phyloP scores from a whole-genome alignment of 2,888 invertebrate species.

The Stegana nigrithorax region DNA sequence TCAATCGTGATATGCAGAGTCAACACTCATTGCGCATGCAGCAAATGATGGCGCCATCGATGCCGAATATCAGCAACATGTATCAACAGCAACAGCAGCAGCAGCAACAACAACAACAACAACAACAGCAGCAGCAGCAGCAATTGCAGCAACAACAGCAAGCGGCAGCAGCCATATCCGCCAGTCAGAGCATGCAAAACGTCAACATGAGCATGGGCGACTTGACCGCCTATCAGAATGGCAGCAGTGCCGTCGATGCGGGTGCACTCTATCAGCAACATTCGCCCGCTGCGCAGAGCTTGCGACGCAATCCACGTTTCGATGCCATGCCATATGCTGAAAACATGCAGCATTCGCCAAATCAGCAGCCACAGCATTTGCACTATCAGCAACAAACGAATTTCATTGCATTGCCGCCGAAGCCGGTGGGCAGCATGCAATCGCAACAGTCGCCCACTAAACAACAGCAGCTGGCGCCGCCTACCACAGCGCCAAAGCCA shows the following conservation, averaged over 20 bases:
- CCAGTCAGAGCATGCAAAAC: slow-evolving; percentile 69
- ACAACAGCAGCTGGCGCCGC: slow-evolving; percentile 63
- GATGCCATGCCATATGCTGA: slow-evolving; percentile 36
- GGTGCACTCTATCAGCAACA: slow-evolving; percentile 47
- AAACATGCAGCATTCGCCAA: slow-evolving; percentile 31
- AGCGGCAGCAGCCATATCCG: slow-evolving; percentile 43
- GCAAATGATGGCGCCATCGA: slow-evolving; percentile 68
- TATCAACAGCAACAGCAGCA: slow-evolving; percentile 57
- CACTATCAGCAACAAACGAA: slow-evolving; percentile 67
- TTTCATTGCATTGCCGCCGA: slow-evolving; percentile 60
- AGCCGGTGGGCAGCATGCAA: slow-evolving; percentile 51
- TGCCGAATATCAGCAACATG: slow-evolving; percentile 68
- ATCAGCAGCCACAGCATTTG: slow-evolving; percentile 58
- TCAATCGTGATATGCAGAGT: slow-evolving; percentile 57
- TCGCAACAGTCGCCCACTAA: slow-evolving; percentile 64
- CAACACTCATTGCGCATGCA: slow-evolving; percentile 65
- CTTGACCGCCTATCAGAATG: slow-evolving; percentile 45
- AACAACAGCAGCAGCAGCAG: slow-evolving; percentile 41
- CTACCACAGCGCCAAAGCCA: slow-evolving; percentile 46
- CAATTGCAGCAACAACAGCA: slow-evolving; percentile 42
- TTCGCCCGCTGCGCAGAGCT: slow-evolving; percentile 38
- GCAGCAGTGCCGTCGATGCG: slow-evolving; percentile 21
- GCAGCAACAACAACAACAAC: slow-evolving; percentile 45
- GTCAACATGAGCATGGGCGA: slow-evolving; percentile 55
- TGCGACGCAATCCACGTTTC: slow-evolving; percentile 50